Evolutionary conservation across 2,797 vertebrate genomes (phyloP).

Genomic region (Enteromius treurensis): DNA sequence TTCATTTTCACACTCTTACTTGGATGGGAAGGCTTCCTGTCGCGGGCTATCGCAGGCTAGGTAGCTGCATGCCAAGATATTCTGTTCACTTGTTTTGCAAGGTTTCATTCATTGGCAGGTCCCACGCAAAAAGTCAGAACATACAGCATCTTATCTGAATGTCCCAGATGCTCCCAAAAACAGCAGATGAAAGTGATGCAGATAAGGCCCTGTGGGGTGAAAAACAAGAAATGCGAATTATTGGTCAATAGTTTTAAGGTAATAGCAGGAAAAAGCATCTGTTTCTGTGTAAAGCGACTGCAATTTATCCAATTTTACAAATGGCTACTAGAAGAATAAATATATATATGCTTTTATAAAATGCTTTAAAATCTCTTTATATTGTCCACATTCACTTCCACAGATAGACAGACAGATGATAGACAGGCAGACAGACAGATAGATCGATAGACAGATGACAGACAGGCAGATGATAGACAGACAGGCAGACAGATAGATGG

Average conservation of each 20-base stretch:
- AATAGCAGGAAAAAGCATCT: background rate
- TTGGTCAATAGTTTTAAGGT: background rate
- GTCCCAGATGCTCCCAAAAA: conserved; percentile 10
- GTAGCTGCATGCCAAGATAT: conserved; percentile 19
- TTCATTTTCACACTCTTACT: conserved; percentile 40
- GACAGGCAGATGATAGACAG: background rate
- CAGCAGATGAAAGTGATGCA: background rate
- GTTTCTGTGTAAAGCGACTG: background rate
- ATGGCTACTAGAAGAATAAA: no score
- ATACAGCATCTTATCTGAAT: conserved; percentile 16
- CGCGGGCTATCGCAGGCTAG: conserved; percentile 5
- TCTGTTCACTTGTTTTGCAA: conserved; percentile 25
- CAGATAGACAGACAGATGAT: no score
- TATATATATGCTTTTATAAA: background rate
- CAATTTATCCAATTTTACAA: no score
- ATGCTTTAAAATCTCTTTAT: background rate
- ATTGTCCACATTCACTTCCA: background rate
- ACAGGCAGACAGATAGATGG: background rate
- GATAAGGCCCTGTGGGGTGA: background rate
- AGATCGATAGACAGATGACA: background rate
- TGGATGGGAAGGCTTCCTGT: conserved; percentile 16
- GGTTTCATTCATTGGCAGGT: conserved; percentile 19
- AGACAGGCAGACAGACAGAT: no score
- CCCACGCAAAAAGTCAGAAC: conserved; percentile 17
- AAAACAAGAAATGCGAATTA: background rate